Base-by-base conservation (phyloP, 2,797 vertebrate genomes). In the Distichodus sexfasciatus region DNA sequence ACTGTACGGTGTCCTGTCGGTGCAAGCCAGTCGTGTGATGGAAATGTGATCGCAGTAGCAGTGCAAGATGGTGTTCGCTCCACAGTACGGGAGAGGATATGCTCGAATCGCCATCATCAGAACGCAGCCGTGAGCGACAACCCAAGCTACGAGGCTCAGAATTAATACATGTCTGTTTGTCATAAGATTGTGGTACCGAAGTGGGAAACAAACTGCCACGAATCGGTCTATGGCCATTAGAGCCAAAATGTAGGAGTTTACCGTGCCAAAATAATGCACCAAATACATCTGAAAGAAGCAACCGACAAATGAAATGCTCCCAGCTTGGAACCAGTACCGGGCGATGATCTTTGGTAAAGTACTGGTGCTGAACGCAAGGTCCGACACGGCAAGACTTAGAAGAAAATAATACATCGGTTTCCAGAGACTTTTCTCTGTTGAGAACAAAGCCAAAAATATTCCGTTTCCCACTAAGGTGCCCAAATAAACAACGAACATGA, bases 41-140 rank as follows among this genome's bases (percentile, higher is more conserved):
- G 87, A 84, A 2, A 87, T 75, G 55, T 91, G 90, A 79, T 92
- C 90, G 72, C 90, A 92, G 69, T 79, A 92, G 61, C 90, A 91
- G 63, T 93, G 89, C 15, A 76, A 51, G 44, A 92, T 89, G 33
- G 79, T 64, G 47, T 91, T 91, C 54, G 87, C 82, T 2, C 76
- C 80, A 66, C 90, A 93, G 66, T 91, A 93, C 14, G 78, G 82
- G 8, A 92, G 78, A 35, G 82, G 84, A 2, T 71, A 72, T 5
- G 87, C 84, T 57, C 86, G 81, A 6, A 54, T 51, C 0, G 84
- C 79, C 68, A 77, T 19, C 44, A 63, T 55, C 50, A 69, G 12
- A 0, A 41, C 9, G 3, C 14, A 3, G 11, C 15, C 0, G 2
- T 60, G 35, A 64, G 71, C n/a, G n/a, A 76, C 9, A 19, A 74